phyloP scores from a whole-genome alignment of 2,888 invertebrate genomes.

The Salpingus planirostris region DNA sequence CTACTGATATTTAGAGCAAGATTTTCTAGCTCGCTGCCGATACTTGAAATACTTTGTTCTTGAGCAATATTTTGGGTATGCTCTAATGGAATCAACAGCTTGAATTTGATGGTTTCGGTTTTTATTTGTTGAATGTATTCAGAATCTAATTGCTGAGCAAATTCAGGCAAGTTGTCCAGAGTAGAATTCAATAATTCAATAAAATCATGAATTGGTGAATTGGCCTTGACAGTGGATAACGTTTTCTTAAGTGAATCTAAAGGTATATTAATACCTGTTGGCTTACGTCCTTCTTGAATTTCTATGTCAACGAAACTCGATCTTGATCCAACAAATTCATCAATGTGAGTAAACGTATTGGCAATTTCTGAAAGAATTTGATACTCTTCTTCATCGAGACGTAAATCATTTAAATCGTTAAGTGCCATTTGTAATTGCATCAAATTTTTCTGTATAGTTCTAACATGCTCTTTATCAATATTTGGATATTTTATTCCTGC shows the following conservation, averaged over 20 bases:
- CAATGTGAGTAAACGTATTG: conserved; percentile 24
- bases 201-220: conserved; percentile 24
- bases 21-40: too few species aligned
- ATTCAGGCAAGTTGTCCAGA: conserved; percentile 22
- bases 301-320: conserved; percentile 8
- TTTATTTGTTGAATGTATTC: conserved; percentile 22
- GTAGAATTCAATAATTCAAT: conserved; percentile 22
- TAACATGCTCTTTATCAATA: conserved; percentile 24
- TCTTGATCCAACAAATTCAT: conserved; percentile 19
- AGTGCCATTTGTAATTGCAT: conserved; percentile 32
- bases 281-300: conserved; percentile 13
- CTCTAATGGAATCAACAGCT: conserved; percentile 5
- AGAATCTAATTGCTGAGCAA: conserved; percentile 27
- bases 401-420: conserved; percentile 32
- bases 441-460: conserved; percentile 31
- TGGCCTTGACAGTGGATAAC: conserved; percentile 19
- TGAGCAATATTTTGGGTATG: too few species aligned
- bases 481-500: conserved; percentile 30
- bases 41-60: too few species aligned
- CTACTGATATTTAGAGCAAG: too few species aligned
- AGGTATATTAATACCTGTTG: conserved; percentile 20
- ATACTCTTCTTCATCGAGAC: conserved; percentile 24
- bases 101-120: conserved; percentile 12
- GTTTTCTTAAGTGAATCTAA: conserved; percentile 23
- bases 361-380: conserved; percentile 24